These are phyloP conservation scores for Sarcophaga caerulescens DNA, from an alignment of 2,888 invertebrate genomes.

Conservation along the genomic window DNA sequence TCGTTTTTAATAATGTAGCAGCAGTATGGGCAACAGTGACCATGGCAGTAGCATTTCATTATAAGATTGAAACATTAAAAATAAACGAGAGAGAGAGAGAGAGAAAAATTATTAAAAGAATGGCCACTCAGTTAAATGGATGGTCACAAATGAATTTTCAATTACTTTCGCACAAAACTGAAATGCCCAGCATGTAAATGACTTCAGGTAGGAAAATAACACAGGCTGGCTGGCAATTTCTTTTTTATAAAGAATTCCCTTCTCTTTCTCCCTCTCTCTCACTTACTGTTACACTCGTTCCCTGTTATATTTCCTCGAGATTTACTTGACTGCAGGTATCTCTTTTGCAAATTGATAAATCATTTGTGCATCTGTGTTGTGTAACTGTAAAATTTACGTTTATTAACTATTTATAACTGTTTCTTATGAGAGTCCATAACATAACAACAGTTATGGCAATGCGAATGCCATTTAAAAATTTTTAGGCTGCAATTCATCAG, in stretches of 20 bases:
- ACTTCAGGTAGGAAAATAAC: background rate
- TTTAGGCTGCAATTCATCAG: no score
- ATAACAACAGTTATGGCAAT: no score
- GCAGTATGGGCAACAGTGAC: no score
- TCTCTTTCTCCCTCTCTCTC: background rate
- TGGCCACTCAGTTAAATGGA: background rate
- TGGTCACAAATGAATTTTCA: background rate
- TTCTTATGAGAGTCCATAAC: background rate
- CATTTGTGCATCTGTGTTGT: background rate
- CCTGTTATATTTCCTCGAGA: background rate
- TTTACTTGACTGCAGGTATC: background rate
- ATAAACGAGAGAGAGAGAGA: background rate
- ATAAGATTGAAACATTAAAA: background rate
- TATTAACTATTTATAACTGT: background rate
- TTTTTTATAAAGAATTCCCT: background rate
- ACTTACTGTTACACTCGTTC: background rate
- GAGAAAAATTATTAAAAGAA: background rate
- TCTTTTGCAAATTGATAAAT: no score
- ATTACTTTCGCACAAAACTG: background rate
- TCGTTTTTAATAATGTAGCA: constrained; percentile 17
- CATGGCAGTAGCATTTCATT: no score
- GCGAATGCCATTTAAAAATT: no score
- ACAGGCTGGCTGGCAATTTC: background rate
- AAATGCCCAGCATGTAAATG: background rate
- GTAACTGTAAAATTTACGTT: background rate